These are phyloP conservation scores for Thereva nobilitata DNA, from an alignment of 2,888 invertebrate genomes.

Conservation along the genomic window DNA sequence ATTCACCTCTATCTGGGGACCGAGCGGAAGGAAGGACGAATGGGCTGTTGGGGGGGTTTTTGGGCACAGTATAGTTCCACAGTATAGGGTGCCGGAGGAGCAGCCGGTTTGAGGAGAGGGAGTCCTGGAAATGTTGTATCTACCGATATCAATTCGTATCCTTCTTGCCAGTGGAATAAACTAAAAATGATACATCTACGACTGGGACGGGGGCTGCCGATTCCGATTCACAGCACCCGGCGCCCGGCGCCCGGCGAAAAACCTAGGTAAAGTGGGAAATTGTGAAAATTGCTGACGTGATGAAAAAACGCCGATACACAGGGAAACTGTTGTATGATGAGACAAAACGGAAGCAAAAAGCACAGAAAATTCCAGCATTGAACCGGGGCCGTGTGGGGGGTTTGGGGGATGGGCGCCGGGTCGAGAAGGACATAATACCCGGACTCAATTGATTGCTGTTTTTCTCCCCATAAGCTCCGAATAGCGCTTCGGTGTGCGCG, in stretches of 20 bases:
- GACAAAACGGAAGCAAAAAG: slow-evolving; percentile 37
- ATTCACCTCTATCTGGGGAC: too few relatives aligned
- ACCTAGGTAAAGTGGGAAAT: slow-evolving; percentile 42
- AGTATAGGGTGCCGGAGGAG: not conserved
- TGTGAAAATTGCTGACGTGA: slow-evolving; percentile 47
- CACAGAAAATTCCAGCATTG: slow-evolving; percentile 1
- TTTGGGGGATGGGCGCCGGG: slow-evolving; percentile 10
- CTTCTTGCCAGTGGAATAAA: slow-evolving; percentile 35
- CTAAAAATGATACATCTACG: slow-evolving; percentile 38
- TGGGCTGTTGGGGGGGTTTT: too few relatives aligned
- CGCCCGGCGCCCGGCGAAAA: slow-evolving; percentile 21
- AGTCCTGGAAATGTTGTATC: slow-evolving; percentile 30
- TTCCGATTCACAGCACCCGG: slow-evolving; percentile 13
- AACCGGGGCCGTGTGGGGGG: not conserved
- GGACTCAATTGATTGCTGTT: slow-evolving; percentile 41
- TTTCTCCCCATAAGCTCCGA: slow-evolving; percentile 37
- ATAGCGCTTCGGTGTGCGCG: slow-evolving; percentile 38
- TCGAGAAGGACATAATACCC: slow-evolving; percentile 28
- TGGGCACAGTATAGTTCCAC: too few relatives aligned
- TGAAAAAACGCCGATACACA: slow-evolving; percentile 42
- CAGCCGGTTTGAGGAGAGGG: slow-evolving; percentile 4
- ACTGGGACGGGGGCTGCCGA: slow-evolving; percentile 1
- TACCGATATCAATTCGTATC: slow-evolving; percentile 38
- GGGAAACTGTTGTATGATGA: slow-evolving; percentile 39
- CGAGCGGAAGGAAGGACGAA: too few relatives aligned